Base-by-base conservation (phyloP, 1,140 invertebrate species). In the Panulirus ornatus region DNA sequence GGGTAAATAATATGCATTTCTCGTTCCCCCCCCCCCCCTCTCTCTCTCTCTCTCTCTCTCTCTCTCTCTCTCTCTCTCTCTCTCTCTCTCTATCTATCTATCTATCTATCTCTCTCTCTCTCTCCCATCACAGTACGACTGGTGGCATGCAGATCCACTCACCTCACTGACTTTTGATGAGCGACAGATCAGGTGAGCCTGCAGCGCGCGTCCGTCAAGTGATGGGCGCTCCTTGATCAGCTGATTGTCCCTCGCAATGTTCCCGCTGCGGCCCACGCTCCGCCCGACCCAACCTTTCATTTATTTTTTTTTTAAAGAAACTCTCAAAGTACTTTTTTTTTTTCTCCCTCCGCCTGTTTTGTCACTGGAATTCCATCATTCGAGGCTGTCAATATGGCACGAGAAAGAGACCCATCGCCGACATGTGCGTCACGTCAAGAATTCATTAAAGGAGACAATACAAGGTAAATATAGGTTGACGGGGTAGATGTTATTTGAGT, bases 361-460 rank as follows among this genome's bases (percentile, higher is more conserved):
- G 78, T 58, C n/a, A 30, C 22, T 16, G 1, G 38, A 81, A 51
- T 38, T 19, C 47, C 78, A 81, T 81, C 47, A 51, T 81, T 54
- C 19, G 47, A 36, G 27, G 27, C 47, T 51, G 78, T 81, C 78
- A 54, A 81, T 81, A 54, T 38, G 47, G 2, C 47, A 47, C 38
- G 16, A 36, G 38, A 81, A 75, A 81, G 78, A 58, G 51, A 58
- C 47, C 38, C 78, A 58, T 58, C 78, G 51, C 44, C 38, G 78
- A 19, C 30, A 34, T 81, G 78, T 58, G 44, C 36, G 58, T 38
- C 38, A 58, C 78, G 51, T 34, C 78, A 81, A 58, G 78, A 81
- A 81, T 81, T 81, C 47, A 81, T 81, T 81, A 81, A 47, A 14
- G 27, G 78, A 81, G 78, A 81, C 78, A 81, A 81, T 81, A 58